These are phyloP conservation scores for Smutsia gigantea DNA, from an alignment of 2,797 vertebrate genomes.

Conservation along the genomic window DNA sequence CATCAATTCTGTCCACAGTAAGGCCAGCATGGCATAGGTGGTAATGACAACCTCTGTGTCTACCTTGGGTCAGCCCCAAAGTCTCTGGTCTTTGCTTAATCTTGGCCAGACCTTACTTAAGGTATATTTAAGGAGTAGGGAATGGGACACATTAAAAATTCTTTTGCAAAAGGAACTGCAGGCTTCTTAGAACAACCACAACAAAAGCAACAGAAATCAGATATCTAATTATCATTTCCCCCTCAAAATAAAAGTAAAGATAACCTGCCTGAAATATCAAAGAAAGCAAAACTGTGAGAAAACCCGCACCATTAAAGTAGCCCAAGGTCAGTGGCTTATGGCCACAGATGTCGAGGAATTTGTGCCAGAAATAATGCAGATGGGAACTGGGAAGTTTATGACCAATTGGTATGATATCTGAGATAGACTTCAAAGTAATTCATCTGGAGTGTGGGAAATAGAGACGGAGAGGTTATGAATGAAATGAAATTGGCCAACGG, in stretches of 20 bases:
- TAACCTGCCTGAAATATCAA: neutral
- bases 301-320: neutral
- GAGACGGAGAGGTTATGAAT: neutral
- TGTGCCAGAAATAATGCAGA: neutral
- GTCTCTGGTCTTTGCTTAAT: neutral
- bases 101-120: neutral
- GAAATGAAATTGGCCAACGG: neutral
- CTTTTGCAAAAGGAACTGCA: neutral
- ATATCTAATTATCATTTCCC: neutral
- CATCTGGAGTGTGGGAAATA: neutral
- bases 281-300: neutral
- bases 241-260: neutral
- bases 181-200: neutral
- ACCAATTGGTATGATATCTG: neutral
- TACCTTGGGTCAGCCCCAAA: neutral
- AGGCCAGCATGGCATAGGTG: fast-evolving
- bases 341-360: neutral
- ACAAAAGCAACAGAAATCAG: neutral
- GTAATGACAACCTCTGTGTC: neutral
- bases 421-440: neutral
- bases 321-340: neutral
- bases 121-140: neutral
- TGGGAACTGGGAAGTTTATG: neutral
- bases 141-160: neutral
- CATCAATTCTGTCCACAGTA: neutral